Evolutionary conservation across 2,888 invertebrate species (phyloP), one percentile per base, ranked within the genome.

Genomic region (Nemurella pictetii): DNA sequence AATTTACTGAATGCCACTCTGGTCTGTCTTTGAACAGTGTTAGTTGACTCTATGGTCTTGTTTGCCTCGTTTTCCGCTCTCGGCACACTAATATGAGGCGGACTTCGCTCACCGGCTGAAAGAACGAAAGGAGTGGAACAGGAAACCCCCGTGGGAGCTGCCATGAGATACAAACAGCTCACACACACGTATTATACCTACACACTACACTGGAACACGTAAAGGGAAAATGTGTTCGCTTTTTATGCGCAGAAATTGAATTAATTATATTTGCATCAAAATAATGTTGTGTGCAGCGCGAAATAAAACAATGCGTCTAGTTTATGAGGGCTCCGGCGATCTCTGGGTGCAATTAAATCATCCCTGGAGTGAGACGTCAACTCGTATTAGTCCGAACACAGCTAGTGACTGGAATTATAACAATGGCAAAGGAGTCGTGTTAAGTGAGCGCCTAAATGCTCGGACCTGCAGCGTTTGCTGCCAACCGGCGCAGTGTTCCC

Each of bases 51-150:
- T 3, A 28, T 75, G 26, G 75, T 9, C 75, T 75, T 75, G 28
- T 26, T 75, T 26, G 75, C 75, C 28, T 75, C 28, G 75, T 75
- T 75, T 75, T 27, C 75, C 75, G 75, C 75, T 75, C 75, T 28
- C 75, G 12, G 75, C 75, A 75, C 75, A 75, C 75, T 75, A 75
- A 75, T 75, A 75, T 75, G 75, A 75, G 75, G 15, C 75, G 75
- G 75, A 28, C 75, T 27, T 55, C 15, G 55, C 20, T 55, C 55
- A 55, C 55, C 55, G 55, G 55, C 1, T 20, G 55, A 26, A 55
- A 55, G 55, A 55, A 55, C 55, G 55, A 55, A 55, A 55, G 55
- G 55, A 55, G 20, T 55, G 55, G 55, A 55, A 55, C 55, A 55
- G 55, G 55, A 55, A 55, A 55, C 55, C 55, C 55, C 55, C 55